Conservation (phyloP, 2,113 vertebrate species). For the Ellobius talpinus region DNA sequence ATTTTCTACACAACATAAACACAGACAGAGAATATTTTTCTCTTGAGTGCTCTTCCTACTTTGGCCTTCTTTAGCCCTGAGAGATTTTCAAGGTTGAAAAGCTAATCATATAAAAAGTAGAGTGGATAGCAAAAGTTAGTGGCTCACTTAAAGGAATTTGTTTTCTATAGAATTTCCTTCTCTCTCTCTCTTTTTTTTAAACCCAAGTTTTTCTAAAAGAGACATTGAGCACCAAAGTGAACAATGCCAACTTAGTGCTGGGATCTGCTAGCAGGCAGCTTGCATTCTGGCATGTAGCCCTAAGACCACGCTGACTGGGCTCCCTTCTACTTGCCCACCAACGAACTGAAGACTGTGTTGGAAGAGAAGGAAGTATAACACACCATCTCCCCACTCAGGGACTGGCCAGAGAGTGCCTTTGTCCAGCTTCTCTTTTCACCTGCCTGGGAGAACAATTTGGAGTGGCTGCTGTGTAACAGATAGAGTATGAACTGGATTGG, state of each 20-base stretch:
- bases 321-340: background rate
- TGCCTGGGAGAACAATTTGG: background rate
- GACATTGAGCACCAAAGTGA: background rate
- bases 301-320: background rate
- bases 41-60: background rate
- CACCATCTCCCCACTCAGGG: background rate
- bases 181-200: background rate
- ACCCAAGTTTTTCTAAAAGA: background rate
- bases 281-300: background rate
- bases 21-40: background rate
- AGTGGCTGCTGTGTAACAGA: background rate
- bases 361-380: background rate
- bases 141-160: background rate
- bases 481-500: background rate
- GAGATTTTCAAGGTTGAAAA: background rate
- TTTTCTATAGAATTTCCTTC: conserved; percentile 10
- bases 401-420: background rate
- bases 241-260: background rate
- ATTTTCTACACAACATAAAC: background rate
- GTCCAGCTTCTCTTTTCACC: background rate
- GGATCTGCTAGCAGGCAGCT: background rate
- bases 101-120: background rate
- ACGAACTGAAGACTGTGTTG: background rate
- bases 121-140: background rate
- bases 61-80: background rate